Percentiles rank a stretch among this genome's conserved stretches.
These are phyloP conservation scores for Clarias pachynema DNA, from an alignment of 2,797 vertebrate species.

Conservation along the genomic window DNA sequence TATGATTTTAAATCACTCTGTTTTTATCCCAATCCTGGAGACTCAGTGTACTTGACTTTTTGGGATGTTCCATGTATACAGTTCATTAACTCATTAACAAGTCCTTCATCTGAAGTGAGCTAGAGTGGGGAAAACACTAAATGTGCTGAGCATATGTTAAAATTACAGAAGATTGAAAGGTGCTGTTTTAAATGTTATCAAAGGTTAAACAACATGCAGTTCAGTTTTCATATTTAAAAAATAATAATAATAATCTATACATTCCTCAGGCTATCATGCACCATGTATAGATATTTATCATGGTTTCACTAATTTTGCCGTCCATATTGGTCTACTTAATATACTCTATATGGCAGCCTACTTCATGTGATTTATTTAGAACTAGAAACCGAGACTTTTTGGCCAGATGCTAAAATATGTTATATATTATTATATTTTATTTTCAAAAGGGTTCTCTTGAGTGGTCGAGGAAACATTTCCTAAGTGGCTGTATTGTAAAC, in stretches of 20 bases:
- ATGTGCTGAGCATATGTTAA: background rate
- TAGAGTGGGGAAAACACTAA: background rate
- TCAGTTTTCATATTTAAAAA: background rate
- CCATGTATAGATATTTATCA: background rate
- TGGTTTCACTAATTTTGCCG: background rate
- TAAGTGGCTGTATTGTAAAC: slow-evolving; percentile 14
- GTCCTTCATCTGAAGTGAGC: slow-evolving; percentile 1
- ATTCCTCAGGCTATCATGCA: background rate
- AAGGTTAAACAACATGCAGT: background rate
- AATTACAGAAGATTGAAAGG: background rate
- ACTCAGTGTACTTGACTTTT: background rate
- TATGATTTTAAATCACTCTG: background rate
- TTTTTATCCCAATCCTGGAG: background rate
- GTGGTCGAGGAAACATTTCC: slow-evolving; percentile 11
- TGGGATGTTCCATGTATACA: background rate
- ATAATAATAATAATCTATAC: background rate
- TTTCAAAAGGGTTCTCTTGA: background rate
- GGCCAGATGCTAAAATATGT: slow-evolving; percentile 15
- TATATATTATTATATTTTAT: slow-evolving; percentile 13
- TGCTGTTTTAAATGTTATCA: background rate
- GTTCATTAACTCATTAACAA: background rate
- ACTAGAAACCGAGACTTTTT: background rate
- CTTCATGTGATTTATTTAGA: slow-evolving; percentile 11
- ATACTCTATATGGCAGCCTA: background rate
- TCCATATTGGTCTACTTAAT: background rate